Percentiles rank a stretch among this genome's conserved stretches.
Conservation (phyloP, 2,888 invertebrate genomes). For the Volucella zonaria region DNA sequence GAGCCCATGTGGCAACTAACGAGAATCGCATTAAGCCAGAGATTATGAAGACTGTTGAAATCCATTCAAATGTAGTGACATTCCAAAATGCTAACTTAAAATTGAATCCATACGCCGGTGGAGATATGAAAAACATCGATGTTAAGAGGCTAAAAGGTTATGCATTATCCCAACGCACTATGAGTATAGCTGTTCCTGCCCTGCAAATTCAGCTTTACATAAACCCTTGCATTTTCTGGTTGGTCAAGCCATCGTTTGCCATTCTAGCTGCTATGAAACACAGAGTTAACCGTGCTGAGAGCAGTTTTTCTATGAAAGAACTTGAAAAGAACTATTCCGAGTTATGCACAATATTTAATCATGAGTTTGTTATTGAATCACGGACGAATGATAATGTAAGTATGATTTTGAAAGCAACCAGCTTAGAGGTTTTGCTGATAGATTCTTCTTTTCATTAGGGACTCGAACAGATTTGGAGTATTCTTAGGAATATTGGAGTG, state of each 20-base stretch:
- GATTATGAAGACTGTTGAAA: conserved; percentile 85
- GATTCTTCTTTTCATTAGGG: conserved; percentile 79
- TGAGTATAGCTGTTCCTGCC: conserved; percentile 87
- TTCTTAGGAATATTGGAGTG: conserved; percentile 78
- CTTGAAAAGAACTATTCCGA: conserved; percentile 46
- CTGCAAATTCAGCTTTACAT: conserved; percentile 89
- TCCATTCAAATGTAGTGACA: conserved; percentile 83
- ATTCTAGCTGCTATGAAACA: conserved; percentile 81
- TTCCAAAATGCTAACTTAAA: conserved; percentile 78
- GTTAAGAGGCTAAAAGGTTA: conserved; percentile 84
- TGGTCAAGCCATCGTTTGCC: conserved; percentile 86
- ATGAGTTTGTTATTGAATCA: conserved; percentile 87
- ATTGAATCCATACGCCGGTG: conserved; percentile 77
- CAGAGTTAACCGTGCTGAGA: conserved; percentile 73
- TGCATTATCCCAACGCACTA: conserved; percentile 86
- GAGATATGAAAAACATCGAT: conserved; percentile 81
- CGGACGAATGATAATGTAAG: conserved; percentile 83
- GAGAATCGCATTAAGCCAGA: conserved; percentile 82
- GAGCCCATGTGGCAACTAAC: conserved; percentile 83
- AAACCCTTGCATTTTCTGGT: conserved; percentile 89
- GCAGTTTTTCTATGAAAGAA: conserved; percentile 15
- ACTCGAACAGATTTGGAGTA: conserved; percentile 82
- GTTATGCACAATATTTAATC: conserved; percentile 84
- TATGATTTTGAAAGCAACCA: neutral
- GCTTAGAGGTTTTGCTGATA: neutral